Evolutionary conservation across 2,797 vertebrate species (phyloP).

Genomic region (Characodon lateralis): DNA sequence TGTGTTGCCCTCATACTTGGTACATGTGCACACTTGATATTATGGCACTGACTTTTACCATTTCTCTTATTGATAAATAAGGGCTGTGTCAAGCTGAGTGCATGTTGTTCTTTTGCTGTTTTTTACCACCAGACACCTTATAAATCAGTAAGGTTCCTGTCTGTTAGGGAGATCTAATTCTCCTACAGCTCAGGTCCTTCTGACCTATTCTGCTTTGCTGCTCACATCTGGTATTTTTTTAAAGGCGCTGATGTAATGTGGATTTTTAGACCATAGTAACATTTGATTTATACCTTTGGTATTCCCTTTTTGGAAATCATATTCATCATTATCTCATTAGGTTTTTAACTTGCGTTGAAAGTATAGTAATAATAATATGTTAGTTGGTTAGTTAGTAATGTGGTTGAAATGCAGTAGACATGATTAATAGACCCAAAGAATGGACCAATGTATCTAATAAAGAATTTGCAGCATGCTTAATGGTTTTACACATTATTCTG

Average conservation of each 20-base stretch:
- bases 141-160: conserved; percentile 28
- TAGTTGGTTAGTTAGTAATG: neutral
- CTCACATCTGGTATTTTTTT: neutral
- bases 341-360: neutral
- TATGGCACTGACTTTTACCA: conserved; percentile 32
- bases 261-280: neutral
- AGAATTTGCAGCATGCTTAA: neutral
- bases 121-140: conserved; percentile 33
- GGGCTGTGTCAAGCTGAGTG: conserved; percentile 29
- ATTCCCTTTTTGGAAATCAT: neutral
- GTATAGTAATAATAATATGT: neutral
- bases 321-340: neutral
- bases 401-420: neutral
- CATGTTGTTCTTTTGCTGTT: conserved; percentile 28
- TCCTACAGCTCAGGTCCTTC: neutral
- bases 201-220: neutral
- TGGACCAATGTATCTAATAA: neutral
- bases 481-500: neutral
- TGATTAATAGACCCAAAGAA: neutral
- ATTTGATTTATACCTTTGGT: neutral
- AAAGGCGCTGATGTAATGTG: neutral
- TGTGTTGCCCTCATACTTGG: conserved; percentile 44
- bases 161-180: neutral
- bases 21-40: conserved; percentile 35
- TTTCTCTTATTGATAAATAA: conserved; percentile 51